Evolutionary conservation across 2,888 invertebrate species (phyloP).

Genomic region (Zhuqinia jingwanae): DNA sequence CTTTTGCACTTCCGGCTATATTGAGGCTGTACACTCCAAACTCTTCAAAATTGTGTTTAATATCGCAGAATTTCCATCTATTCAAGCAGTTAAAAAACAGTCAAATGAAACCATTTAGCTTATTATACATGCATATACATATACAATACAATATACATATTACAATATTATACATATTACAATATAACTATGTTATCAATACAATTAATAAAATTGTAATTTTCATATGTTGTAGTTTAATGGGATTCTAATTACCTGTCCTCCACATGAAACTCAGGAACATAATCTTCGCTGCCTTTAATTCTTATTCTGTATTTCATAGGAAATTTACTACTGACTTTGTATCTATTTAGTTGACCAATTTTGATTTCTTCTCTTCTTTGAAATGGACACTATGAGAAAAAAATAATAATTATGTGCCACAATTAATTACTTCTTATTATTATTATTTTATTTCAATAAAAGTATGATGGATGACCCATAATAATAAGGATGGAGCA

Average conservation of each 20-base stretch:
- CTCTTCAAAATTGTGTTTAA: slow-evolving; percentile 77
- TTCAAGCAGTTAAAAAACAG: not conserved
- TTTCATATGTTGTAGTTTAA: slow-evolving; percentile 16
- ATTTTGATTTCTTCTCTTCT: slow-evolving; percentile 62
- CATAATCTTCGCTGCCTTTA: slow-evolving; percentile 64
- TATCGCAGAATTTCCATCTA: slow-evolving; percentile 74
- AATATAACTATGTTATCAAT: too few relatives aligned
- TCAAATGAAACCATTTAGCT: too few relatives aligned
- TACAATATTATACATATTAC: too few relatives aligned
- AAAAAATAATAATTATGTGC: too few relatives aligned
- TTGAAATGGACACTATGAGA: slow-evolving; percentile 73
- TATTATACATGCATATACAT: too few relatives aligned
- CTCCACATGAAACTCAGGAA: slow-evolving; percentile 65
- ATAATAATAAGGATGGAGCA: too few relatives aligned
- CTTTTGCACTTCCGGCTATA: slow-evolving; percentile 81
- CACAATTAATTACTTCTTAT: too few relatives aligned
- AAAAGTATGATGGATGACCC: too few relatives aligned
- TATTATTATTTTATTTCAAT: too few relatives aligned
- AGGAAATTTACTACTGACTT: slow-evolving; percentile 72
- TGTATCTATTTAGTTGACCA: slow-evolving; percentile 64
- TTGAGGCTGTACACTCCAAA: slow-evolving; percentile 79
- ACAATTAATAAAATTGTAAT: too few relatives aligned
- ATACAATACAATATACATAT: too few relatives aligned
- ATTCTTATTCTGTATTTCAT: slow-evolving; percentile 76
- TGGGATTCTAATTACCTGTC: slow-evolving; percentile 72